phyloP scores from a whole-genome alignment of 2,797 vertebrate genomes.

The Manis pentadactyla region DNA sequence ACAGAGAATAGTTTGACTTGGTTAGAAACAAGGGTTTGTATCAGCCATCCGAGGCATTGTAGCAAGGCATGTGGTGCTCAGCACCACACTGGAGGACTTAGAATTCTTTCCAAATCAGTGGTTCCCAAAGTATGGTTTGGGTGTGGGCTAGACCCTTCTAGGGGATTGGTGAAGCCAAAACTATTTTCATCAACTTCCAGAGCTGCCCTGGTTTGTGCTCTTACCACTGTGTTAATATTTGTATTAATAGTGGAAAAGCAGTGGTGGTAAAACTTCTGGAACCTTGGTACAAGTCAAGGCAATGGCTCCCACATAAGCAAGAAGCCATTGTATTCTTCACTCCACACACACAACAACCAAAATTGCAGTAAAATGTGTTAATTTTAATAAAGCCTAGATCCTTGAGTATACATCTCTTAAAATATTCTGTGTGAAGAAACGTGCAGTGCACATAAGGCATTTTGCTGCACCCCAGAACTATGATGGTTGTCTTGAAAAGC shows the following conservation, averaged over 20 bases:
- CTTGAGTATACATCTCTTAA: background rate
- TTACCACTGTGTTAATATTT: background rate
- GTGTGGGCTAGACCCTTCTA: background rate
- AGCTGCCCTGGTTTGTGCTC: background rate
- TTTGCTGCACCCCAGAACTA: background rate
- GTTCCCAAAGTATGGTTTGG: background rate
- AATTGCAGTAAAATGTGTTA: background rate
- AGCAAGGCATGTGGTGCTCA: background rate
- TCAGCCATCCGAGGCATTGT: too few relatives aligned
- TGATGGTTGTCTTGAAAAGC: background rate
- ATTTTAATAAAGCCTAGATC: background rate
- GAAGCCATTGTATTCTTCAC: background rate
- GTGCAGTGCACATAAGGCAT: background rate
- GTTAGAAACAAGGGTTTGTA: background rate
- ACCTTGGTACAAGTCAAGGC: background rate
- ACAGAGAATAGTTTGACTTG: background rate
- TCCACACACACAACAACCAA: background rate
- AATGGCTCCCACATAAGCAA: accelerated
- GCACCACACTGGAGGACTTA: background rate
- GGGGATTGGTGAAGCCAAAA: background rate
- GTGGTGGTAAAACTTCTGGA: background rate
- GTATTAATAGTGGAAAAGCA: too few relatives aligned
- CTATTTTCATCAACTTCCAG: background rate
- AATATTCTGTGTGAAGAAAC: background rate
- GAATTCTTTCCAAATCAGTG: background rate